Conservation (phyloP, 2,888 invertebrate genomes). For the Axea sp. region DNA sequence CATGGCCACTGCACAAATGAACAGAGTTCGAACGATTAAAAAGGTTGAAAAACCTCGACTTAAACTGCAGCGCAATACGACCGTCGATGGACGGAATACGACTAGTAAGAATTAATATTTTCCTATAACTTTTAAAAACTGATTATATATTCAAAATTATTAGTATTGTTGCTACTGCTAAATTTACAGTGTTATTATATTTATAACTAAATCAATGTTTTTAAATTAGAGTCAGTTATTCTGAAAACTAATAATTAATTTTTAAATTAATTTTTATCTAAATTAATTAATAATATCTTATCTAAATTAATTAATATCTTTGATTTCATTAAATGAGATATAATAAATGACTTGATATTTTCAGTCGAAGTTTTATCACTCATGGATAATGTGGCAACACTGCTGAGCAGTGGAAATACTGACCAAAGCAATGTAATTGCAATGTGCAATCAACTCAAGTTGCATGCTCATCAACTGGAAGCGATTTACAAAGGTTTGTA, state of each 20-base stretch:
- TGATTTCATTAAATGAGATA: no score
- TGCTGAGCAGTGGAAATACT: conserved; percentile 87
- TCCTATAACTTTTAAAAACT: no score
- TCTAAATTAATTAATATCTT: no score
- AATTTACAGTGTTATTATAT: no score
- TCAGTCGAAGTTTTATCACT: conserved; percentile 87
- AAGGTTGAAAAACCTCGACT: conserved; percentile 88
- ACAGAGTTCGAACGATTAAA: conserved; percentile 82
- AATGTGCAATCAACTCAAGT: conserved; percentile 90
- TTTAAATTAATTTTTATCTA: no score
- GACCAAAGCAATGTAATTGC: conserved; percentile 88
- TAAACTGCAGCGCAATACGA: conserved; percentile 79
- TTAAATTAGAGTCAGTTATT: no score
- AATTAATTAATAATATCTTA: no score
- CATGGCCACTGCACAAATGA: conserved; percentile 76
- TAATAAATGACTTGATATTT: conserved; percentile 2
- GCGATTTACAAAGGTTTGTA: conserved; percentile 84
- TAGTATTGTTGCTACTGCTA: no score
- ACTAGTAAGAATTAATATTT: no score
- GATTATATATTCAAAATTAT: no score
- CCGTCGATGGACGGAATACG: conserved; percentile 77
- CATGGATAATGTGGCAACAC: conserved; percentile 89
- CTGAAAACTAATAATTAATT: no score
- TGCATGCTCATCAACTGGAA: conserved; percentile 88
- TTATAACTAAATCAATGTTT: no score